phyloP scores from a whole-genome alignment of 1,140 invertebrate species.

The Heliconius himera region DNA sequence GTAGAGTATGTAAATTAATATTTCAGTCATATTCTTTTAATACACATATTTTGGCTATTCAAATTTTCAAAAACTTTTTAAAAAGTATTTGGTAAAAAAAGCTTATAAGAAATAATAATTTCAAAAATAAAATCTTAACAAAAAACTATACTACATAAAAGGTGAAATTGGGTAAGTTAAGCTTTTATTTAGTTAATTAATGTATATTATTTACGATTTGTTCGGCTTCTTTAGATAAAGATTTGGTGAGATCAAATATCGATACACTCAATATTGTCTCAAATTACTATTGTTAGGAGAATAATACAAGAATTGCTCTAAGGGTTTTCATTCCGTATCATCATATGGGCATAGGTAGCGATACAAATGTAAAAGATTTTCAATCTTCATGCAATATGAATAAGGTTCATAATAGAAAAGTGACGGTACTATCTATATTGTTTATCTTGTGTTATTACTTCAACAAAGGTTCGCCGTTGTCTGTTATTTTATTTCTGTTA shows the following conservation, averaged over 20 bases:
- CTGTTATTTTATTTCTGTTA: conserved; percentile 20
- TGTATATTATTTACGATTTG: conserved; percentile 75
- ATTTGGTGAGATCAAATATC: conserved; percentile 71
- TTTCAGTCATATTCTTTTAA: background rate
- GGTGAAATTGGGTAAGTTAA: background rate
- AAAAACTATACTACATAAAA: background rate
- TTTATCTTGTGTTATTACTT: conserved; percentile 20
- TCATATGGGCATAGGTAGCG: conserved; percentile 4
- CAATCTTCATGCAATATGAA: background rate
- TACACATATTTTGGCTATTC: no score
- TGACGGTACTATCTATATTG: conserved; percentile 6
- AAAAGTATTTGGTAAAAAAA: no score
- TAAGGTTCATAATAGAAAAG: background rate
- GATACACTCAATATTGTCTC: conserved; percentile 72
- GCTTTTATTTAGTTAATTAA: conserved; percentile 61
- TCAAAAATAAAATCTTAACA: background rate
- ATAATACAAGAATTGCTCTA: conserved; percentile 34
- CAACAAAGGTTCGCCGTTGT: conserved; percentile 1
- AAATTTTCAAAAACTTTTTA: no score
- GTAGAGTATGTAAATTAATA: no score
- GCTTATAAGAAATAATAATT: no score
- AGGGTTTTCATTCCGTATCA: conserved; percentile 10
- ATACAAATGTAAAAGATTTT: background rate
- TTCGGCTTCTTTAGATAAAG: conserved; percentile 64
- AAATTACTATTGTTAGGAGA: conserved; percentile 63